A percentile compares a stretch with the other conserved stretches of the same genome.
phyloP scores from a whole-genome alignment of 1,140 invertebrate species.

The Neodiprion virginianus region DNA sequence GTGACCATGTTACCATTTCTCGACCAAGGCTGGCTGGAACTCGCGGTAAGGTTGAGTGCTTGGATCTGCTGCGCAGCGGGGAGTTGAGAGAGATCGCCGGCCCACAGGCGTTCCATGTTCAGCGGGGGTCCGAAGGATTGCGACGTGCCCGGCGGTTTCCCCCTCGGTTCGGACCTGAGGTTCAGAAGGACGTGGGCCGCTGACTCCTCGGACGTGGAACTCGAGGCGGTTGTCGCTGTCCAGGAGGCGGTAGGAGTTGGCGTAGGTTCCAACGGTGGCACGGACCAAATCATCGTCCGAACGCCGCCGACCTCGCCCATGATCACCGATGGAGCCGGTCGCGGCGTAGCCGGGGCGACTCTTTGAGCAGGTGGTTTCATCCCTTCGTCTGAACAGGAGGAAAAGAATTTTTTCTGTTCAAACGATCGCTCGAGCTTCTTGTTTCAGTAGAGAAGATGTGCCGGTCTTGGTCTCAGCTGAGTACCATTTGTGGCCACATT shows the following conservation, averaged over 20 bases:
- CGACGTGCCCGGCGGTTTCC: constrained; percentile 57
- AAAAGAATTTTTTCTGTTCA: neutral
- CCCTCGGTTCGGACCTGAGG: constrained; percentile 73
- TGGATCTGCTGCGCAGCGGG: constrained; percentile 83
- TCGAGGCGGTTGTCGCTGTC: constrained; percentile 59
- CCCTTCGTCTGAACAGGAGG: constrained; percentile 47
- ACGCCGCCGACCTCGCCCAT: constrained; percentile 92
- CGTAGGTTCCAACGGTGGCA: constrained; percentile 65
- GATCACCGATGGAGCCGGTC: constrained; percentile 84
- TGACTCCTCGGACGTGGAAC: constrained; percentile 72
- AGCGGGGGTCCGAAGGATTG: constrained; percentile 69
- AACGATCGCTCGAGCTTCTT: too few relatives aligned
- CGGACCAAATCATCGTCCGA: constrained; percentile 89
- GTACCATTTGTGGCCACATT: too few relatives aligned
- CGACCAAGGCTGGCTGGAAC: constrained; percentile 57
- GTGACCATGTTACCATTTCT: constrained; percentile 57
- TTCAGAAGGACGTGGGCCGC: constrained; percentile 84
- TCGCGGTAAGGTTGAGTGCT: constrained; percentile 79
- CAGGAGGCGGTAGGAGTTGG: constrained; percentile 55
- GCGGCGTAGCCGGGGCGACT: constrained; percentile 65
- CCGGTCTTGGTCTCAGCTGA: too few relatives aligned
- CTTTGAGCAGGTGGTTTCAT: constrained; percentile 67
- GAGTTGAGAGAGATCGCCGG: constrained; percentile 81
- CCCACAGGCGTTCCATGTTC: constrained; percentile 92
- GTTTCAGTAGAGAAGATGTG: too few relatives aligned